Base-by-base conservation (phyloP, 2,113 vertebrate species). In the Ornithorhynchus anatinus region DNA sequence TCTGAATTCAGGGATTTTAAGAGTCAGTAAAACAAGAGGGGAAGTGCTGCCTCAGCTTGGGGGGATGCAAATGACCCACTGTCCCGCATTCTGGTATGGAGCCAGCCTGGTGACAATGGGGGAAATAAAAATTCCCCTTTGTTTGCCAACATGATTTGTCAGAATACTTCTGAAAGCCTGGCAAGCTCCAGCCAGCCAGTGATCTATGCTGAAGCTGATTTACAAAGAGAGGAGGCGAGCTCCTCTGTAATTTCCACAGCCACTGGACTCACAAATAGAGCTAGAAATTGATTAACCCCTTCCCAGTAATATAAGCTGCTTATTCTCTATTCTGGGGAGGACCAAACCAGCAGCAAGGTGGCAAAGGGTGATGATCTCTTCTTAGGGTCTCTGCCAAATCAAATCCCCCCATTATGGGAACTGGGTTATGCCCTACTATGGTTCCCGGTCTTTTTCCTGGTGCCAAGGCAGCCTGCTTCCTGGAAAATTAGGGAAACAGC, bases 21-120 rank as follows among this genome's bases (percentile, higher is more conserved):
- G 51, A 33, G 45, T 80, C 29, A 63, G 72, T 39, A 43, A 59
- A 19, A 42, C 56, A 29, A 12, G 62, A 66, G 72, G 58, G 47
- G 68, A 82, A 65, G 81, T 20, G 56, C 50, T 78, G 51, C 33
- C 39, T 60, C 57, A 83, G 56, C 69, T 63, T 22, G 65, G 76
- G 57, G 53, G 71, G 45, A 80, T 44, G 65, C 62, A 86, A 70
- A 81, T 66, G 8, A 29, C 59, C 27, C 22, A 22, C 22, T 3
- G 1, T 10, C 9, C 9, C 73, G n/a, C 33, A 23, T 58, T 58
- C 1, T 6, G 45, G 50, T 53, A 22, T 42, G 60, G 42, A 22
- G 23, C 32, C 44, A 29, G 6, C 33, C 61, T 57, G 42, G 79
- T 37, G 23, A 29, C 75, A 58, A 69, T 3, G 14, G 14, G 43